Evolutionary conservation across 1,140 invertebrate genomes (phyloP), one percentile per base, ranked within the genome.

Genomic region (Whitmania pigra): DNA sequence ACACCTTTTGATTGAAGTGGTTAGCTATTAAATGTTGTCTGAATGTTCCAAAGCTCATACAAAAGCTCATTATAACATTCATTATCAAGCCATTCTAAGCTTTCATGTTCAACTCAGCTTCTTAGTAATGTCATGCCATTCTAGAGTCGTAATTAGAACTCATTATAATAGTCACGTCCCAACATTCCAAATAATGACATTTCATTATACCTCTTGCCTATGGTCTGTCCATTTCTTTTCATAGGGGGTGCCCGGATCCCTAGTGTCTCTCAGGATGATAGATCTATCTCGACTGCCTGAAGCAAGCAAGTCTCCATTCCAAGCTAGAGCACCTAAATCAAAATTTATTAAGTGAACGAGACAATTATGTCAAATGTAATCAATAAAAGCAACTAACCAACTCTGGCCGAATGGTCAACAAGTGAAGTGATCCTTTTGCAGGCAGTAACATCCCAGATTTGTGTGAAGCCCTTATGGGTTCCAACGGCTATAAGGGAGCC

Each of bases 401-500:
- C 85, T 76, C 86, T 86, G 0, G 93, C 94, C 67, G 89, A 90
- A 81, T 99, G 96, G 0, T 94, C 94, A 77, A 90, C 88, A 3
- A 99, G 82, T 79, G 93, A 92, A 76, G 90, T 90, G 13, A 94
- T 87, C 84, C 89, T 89, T 81, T 97, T 97, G 76, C 90, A 93
- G n/a, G 91, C 90, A 53, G 91, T 87, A 6, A 97, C 94, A 78
- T 85, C 84, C 94, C 94, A 98, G 3, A 98, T 91, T 79, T 96
- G 94, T 54, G 97, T 94, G 78, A 92, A 91, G 57, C 95, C 94
- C 78, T 92, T 89, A 83, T 98, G 91, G 4, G 96, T 99, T 11
- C 97, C 97, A 27, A 99, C 95, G 0, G 96, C 94, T 0, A 99
- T 93, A 43, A 93, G 85, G 80, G 95, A 91, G 20, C 97, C 96